Conservation (phyloP, 2,113 vertebrate species). For the Lepisosteus osseus region DNA sequence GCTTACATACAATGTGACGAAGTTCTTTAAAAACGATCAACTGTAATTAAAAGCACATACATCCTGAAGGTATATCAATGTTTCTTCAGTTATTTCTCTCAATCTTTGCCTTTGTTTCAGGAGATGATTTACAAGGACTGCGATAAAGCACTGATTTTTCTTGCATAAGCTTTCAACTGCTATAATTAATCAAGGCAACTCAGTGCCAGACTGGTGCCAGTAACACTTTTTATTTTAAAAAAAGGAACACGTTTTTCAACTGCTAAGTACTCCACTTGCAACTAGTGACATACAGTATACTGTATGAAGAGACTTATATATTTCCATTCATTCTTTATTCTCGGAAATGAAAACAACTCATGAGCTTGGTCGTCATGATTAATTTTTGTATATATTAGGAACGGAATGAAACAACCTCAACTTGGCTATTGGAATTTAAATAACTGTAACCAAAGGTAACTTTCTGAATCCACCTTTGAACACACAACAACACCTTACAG, state of each 20-base stretch:
- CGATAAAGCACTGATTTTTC: slow-evolving; percentile 45
- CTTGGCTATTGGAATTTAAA: no score
- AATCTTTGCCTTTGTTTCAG: slow-evolving; percentile 36
- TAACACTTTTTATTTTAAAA: slow-evolving; percentile 24
- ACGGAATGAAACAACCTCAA: no score
- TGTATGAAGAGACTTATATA: no score
- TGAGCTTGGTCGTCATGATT: no score
- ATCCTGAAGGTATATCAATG: slow-evolving; percentile 32
- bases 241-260: slow-evolving; percentile 36
- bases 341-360: no score
- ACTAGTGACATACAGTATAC: background rate
- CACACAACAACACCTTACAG: no score
- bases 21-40: slow-evolving; percentile 45
- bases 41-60: slow-evolving; percentile 53
- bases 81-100: slow-evolving; percentile 47
- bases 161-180: slow-evolving; percentile 27
- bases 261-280: slow-evolving; percentile 27
- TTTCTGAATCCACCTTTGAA: no score
- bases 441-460: no score
- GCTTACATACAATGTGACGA: slow-evolving; percentile 34
- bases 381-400: no score
- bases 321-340: no score
- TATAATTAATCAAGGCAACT: slow-evolving; percentile 49
- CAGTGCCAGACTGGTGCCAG: background rate
- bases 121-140: slow-evolving; percentile 47